These are phyloP conservation scores for Mesocentrotus franciscanus DNA, from an alignment of 53 echinoderm and acorn worm species.

Conservation along the genomic window DNA sequence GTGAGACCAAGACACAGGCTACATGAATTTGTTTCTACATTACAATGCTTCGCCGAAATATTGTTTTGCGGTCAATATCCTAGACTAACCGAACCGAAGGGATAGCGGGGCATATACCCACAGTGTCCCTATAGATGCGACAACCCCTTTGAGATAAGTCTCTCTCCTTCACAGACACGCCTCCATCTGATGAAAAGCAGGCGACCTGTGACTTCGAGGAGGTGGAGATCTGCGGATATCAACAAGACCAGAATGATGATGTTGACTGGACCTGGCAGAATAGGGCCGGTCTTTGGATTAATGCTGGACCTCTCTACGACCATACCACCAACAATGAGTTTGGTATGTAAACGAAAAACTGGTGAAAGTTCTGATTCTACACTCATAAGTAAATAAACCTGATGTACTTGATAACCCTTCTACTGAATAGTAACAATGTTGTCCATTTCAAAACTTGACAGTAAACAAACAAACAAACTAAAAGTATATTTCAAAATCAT, in stretches of 20 bases:
- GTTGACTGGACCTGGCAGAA: slow-evolving; percentile 93
- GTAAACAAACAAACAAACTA: too few relatives aligned
- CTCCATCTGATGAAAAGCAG: background rate
- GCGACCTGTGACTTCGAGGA: slow-evolving; percentile 89
- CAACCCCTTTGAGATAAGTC: background rate
- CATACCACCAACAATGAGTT: slow-evolving; percentile 77
- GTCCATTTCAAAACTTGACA: too few relatives aligned
- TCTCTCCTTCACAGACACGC: background rate
- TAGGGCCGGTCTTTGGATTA: slow-evolving; percentile 46
- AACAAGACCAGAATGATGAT: slow-evolving; percentile 84
- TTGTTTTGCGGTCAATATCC: too few relatives aligned
- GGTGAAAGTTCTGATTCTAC: background rate
- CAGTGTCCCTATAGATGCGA: too few relatives aligned
- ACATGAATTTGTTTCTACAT: too few relatives aligned
- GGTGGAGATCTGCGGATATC: slow-evolving; percentile 83
- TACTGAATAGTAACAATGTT: too few relatives aligned
- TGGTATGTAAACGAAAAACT: slow-evolving; percentile 64
- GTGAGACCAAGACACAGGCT: background rate
- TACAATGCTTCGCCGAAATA: too few relatives aligned
- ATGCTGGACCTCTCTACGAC: slow-evolving; percentile 79
- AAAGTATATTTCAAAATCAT: too few relatives aligned
- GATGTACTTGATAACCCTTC: too few relatives aligned
- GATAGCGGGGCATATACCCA: too few relatives aligned
- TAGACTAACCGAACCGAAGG: too few relatives aligned
- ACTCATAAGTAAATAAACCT: background rate